These are phyloP conservation scores for Ceratotherium simum DNA, from an alignment of 2,113 vertebrate genomes.

Conservation along the genomic window DNA sequence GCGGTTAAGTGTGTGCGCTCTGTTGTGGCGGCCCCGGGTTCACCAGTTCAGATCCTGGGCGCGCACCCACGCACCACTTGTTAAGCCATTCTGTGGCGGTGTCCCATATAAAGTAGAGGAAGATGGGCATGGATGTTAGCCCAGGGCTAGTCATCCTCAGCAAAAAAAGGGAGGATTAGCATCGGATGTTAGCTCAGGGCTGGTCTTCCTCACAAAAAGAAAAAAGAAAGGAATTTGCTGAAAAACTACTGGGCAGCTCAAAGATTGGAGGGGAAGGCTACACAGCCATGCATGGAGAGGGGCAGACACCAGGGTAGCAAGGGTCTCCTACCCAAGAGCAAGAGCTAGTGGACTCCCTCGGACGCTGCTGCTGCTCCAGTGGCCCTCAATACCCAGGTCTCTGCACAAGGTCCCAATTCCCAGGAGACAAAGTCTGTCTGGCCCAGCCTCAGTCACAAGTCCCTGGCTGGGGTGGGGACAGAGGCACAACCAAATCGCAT, in stretches of 20 bases:
- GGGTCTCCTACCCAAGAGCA: neutral
- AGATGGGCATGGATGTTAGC: too few relatives aligned
- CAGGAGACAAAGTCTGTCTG: neutral
- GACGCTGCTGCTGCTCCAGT: accelerated
- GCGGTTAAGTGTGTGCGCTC: too few relatives aligned
- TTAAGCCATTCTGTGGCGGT: too few relatives aligned
- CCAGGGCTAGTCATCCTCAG: too few relatives aligned
- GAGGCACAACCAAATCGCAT: neutral
- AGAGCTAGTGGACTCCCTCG: neutral
- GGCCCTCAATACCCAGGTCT: accelerated
- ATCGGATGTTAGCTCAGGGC: too few relatives aligned
- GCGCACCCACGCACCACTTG: too few relatives aligned
- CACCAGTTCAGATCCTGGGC: too few relatives aligned
- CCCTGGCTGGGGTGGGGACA: neutral
- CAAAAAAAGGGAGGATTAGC: too few relatives aligned
- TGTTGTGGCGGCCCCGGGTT: too few relatives aligned
- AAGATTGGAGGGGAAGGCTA: neutral
- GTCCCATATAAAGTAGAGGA: too few relatives aligned
- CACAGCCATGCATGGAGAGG: neutral
- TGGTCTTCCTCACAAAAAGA: too few relatives aligned
- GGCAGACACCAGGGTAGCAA: neutral
- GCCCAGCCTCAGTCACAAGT: neutral
- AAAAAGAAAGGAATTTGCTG: neutral
- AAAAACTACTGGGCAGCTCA: neutral
- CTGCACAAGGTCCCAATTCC: neutral